These are phyloP conservation scores for Dendrocincla tyrannina DNA, from an alignment of 2,797 vertebrate genomes.

Conservation along the genomic window DNA sequence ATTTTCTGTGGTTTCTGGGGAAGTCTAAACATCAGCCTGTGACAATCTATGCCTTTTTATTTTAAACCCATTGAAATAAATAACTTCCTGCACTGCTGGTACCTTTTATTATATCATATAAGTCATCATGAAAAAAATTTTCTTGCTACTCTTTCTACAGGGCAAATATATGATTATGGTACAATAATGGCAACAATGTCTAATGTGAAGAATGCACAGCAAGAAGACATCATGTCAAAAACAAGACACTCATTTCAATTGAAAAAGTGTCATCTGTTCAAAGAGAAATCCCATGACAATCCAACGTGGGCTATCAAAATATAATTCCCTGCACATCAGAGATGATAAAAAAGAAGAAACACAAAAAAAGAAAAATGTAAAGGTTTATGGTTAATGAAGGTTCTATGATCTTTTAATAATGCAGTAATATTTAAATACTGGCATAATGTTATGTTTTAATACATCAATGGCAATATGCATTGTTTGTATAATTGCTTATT, in stretches of 20 bases:
- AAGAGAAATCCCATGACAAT: not conserved
- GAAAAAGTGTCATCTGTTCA: not conserved
- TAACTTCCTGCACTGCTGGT: not conserved
- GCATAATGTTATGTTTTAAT: not conserved
- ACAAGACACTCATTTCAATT: not conserved
- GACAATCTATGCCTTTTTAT: not conserved
- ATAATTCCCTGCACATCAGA: not conserved
- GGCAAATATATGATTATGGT: not conserved
- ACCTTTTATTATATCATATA: not conserved
- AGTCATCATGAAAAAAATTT: not conserved
- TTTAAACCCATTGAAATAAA: not conserved
- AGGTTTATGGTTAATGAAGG: not conserved
- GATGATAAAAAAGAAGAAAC: not conserved
- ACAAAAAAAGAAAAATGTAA: fast-evolving
- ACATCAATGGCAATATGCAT: not conserved
- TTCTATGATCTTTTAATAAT: not conserved
- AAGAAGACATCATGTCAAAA: not conserved
- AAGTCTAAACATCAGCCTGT: not conserved
- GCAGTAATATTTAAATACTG: not conserved
- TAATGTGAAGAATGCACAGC: not conserved
- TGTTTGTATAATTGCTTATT: not conserved
- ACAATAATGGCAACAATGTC: not conserved
- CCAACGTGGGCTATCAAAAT: not conserved
- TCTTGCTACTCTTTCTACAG: not conserved
- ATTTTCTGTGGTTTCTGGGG: not conserved